Evolutionary conservation across 2,888 invertebrate genomes (phyloP), one percentile per base, ranked within the genome.

Genomic region (Chymomyza amoena): DNA sequence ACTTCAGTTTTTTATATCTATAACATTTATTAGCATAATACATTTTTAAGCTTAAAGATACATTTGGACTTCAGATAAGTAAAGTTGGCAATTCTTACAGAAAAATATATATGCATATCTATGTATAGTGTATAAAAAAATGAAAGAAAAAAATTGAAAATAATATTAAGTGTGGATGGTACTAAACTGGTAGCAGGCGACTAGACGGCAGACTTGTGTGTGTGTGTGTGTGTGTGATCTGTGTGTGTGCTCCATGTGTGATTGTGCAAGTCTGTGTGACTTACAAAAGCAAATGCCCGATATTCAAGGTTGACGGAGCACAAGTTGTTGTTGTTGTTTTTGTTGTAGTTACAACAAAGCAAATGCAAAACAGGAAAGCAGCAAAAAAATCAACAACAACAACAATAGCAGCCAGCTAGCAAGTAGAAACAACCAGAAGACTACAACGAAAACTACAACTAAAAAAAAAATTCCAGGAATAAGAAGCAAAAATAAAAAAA

Each of bases 271-370:
- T 61, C 28, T 65, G 18, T 64, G 63, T 62, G 69, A 79, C 74
- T 79, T 28, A 57, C 20, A 57, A 57, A 62, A 62, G 72, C 73
- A 73, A 80, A 75, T 84, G 84, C 76, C 88, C 84, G 84, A 86
- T 84, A 86, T 84, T 84, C 84, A 84, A 84, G 84, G 84, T 84
- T 87, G 80, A 75, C 75, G 81, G 73, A 57, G 67, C 77, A 73
- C 77, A 80, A 85, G 80, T 79, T 79, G 77, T 77, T 39, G 39
- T 79, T 79, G 73, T 73, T 79, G 67, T 64, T 76, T 61, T 18
- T 4, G 15, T 32, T 54, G 25, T 54, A 45, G 39, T 45, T 59
- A 71, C 80, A 79, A 72, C 70, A 71, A 73, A 69, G 68, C 52
- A 77, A 77, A 72, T 61, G 70, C 75, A 70, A 65, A 52, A 68